A percentile compares a stretch with the other conserved stretches of the same genome.
These are phyloP conservation scores for Hybognathus amarus DNA, from an alignment of 2,797 vertebrate genomes.

Conservation along the genomic window DNA sequence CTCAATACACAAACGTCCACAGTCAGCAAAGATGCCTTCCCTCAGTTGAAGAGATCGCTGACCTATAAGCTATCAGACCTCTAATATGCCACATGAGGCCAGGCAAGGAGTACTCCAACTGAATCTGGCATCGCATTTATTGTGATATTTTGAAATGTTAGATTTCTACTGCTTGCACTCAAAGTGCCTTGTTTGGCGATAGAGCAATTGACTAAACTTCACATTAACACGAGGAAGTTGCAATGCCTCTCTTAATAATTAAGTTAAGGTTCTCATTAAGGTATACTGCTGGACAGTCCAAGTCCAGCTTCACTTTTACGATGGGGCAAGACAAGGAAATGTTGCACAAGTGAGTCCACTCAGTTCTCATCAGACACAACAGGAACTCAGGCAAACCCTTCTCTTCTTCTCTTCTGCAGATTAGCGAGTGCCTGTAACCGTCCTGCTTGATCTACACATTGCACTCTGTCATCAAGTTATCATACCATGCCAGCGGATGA, in stretches of 20 bases:
- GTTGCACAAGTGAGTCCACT: constrained; percentile 25
- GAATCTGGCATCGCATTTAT: neutral
- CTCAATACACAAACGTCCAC: neutral
- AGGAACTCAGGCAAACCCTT: neutral
- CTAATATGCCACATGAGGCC: neutral
- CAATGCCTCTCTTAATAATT: constrained; percentile 17
- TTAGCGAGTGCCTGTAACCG: neutral
- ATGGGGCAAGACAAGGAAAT: neutral
- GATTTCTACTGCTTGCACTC: neutral
- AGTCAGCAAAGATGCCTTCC: constrained; percentile 17
- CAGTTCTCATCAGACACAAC: neutral
- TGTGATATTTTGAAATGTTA: constrained; percentile 8
- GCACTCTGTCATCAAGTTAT: neutral
- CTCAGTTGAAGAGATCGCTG: neutral
- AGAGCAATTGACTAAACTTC: constrained; percentile 24
- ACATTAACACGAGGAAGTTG: constrained; percentile 31
- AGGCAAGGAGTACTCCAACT: neutral
- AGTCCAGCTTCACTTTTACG: neutral
- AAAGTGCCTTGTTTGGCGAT: constrained; percentile 5
- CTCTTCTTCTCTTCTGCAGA: neutral
- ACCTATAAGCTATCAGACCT: neutral
- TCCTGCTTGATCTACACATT: neutral
- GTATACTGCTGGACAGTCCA: neutral
- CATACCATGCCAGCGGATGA: neutral
- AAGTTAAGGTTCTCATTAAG: constrained; percentile 24